These are phyloP conservation scores for Ephydatia muelleri DNA, from an alignment of 37 sponge, comb jelly and placozoan genomes.

Conservation along the genomic window DNA sequence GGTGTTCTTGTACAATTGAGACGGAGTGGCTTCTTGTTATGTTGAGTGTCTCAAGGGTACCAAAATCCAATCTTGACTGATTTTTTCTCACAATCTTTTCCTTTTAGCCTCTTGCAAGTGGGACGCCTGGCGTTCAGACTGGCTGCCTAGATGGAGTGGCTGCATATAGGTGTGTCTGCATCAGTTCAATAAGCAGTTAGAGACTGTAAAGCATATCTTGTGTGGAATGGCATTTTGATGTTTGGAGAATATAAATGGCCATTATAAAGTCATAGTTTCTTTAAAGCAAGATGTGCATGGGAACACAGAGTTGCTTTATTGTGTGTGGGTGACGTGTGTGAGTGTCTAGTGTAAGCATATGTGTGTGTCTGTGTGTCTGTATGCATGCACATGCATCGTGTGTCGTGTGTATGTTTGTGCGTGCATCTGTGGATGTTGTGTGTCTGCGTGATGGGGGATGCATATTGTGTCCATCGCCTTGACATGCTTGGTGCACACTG, in stretches of 20 bases:
- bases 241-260: too few relatives aligned
- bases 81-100: background rate
- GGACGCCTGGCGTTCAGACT: slow-evolving; percentile 31
- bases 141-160: background rate
- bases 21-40: too few relatives aligned
- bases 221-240: too few relatives aligned
- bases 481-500: background rate
- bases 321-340: too few relatives aligned
- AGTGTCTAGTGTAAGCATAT: background rate
- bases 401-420: background rate
- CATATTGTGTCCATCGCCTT: too few relatives aligned
- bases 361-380: background rate
- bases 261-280: too few relatives aligned
- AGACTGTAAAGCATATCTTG: background rate
- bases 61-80: too few relatives aligned
- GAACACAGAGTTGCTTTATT: too few relatives aligned
- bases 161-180: slow-evolving; percentile 3
- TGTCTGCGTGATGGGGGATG: background rate
- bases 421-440: background rate
- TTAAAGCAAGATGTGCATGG: too few relatives aligned
- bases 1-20: too few relatives aligned
- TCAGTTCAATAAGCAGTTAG: background rate
- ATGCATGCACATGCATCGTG: background rate
- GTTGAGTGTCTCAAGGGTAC: too few relatives aligned
- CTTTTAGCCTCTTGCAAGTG: slow-evolving; percentile 40